Percentiles rank a stretch among this genome's conserved stretches.
Evolutionary conservation across 2,888 invertebrate species (phyloP).

Genomic region (Dynastes tityus): DNA sequence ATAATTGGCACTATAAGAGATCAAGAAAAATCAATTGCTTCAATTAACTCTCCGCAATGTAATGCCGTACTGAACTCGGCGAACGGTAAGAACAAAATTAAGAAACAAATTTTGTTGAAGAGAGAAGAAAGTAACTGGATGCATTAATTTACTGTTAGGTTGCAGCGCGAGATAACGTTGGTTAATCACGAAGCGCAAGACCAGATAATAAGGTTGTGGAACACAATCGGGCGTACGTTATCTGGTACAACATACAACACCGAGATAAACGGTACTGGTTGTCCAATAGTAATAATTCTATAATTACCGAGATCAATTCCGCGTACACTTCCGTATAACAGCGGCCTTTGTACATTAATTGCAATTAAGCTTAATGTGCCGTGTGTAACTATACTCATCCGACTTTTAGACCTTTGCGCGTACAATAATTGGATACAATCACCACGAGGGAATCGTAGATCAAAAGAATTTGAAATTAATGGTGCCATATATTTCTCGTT

Average conservation of each 20-base stretch:
- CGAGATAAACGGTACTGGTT: constrained; percentile 49
- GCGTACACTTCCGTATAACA: constrained; percentile 44
- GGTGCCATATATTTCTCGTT: constrained; percentile 11
- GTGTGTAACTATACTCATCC: constrained; percentile 34
- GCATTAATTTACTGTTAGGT: constrained; percentile 42
- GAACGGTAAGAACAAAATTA: not conserved
- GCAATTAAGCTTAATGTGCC: constrained; percentile 45
- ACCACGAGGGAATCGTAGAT: constrained; percentile 4
- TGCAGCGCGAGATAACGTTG: constrained; percentile 28
- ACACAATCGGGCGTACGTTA: constrained; percentile 33
- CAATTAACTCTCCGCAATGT: constrained; percentile 10
- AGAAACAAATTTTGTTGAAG: constrained; percentile 22
- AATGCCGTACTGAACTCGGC: not conserved
- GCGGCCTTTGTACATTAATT: constrained; percentile 50
- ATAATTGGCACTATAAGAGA: too few relatives aligned
- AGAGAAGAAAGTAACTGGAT: constrained; percentile 28
- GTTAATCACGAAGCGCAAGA: constrained; percentile 41
- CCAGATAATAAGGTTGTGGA: constrained; percentile 37
- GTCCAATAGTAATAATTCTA: constrained; percentile 47
- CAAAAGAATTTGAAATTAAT: constrained; percentile 26
- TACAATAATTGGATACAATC: constrained; percentile 40
- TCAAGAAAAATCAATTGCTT: not conserved
- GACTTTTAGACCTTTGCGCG: constrained; percentile 26
- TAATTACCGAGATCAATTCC: constrained; percentile 49
- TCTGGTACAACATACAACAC: constrained; percentile 34